These are phyloP conservation scores for Piliocolobus tephrosceles DNA, from an alignment of 2,113 vertebrate genomes.

Conservation along the genomic window DNA sequence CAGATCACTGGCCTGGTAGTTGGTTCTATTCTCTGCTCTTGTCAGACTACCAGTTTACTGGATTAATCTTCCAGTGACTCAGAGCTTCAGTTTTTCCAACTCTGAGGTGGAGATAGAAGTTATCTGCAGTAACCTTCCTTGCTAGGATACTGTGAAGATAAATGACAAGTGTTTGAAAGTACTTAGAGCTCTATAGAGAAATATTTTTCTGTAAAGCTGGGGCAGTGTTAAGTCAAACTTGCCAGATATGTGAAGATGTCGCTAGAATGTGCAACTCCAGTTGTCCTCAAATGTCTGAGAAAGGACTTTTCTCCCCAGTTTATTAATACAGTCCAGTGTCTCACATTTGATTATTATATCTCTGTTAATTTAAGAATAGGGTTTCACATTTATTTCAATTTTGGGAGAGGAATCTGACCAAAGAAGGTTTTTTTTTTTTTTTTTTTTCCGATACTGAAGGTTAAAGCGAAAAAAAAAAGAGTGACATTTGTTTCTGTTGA, in stretches of 20 bases:
- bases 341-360: not conserved
- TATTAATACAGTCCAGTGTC: not conserved
- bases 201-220: not conserved
- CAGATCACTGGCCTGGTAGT: not conserved
- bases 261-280: not conserved
- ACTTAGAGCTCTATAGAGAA: not conserved
- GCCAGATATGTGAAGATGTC: not conserved
- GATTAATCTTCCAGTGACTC: not conserved
- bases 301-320: not conserved
- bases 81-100: not conserved
- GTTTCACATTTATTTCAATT: not conserved
- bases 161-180: conserved; percentile 38
- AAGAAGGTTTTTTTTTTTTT: not conserved
- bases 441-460: not conserved
- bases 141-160: not conserved
- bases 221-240: not conserved
- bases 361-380: not conserved
- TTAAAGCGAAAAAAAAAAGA: not conserved
- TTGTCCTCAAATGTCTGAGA: not conserved
- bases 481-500: not conserved
- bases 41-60: not conserved
- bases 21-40: not conserved
- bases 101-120: not conserved
- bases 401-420: not conserved
- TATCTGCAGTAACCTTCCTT: not conserved